Evolutionary conservation across 1,140 invertebrate genomes (phyloP).

Genomic region (Nasonia longicornis): DNA sequence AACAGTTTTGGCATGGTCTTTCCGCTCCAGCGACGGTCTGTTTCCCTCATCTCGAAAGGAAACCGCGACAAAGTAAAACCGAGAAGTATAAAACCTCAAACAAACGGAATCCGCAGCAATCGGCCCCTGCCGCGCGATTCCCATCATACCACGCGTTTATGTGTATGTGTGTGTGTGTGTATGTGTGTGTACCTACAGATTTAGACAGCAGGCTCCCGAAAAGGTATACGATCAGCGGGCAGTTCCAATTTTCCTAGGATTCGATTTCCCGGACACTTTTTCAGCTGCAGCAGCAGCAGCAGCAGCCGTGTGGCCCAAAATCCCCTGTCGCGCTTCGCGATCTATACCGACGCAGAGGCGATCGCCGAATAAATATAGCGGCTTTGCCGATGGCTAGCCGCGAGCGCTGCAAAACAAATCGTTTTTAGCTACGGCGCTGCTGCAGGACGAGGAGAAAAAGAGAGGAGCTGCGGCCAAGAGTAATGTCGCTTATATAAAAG

Average conservation of each 20-base stretch:
- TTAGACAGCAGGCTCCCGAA: conserved; percentile 19
- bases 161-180: background rate
- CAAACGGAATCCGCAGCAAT: background rate
- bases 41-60: background rate
- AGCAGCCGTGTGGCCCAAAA: conserved; percentile 9
- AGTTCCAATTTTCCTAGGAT: conserved; percentile 41
- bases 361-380: conserved; percentile 46
- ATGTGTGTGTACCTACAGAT: background rate
- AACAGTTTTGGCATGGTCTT: too few species aligned
- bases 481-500: conserved; percentile 2
- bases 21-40: too few species aligned
- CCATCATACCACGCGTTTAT: background rate
- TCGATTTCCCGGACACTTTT: conserved; percentile 44
- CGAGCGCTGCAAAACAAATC: conserved; percentile 42
- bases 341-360: conserved; percentile 4
- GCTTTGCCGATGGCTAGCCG: conserved; percentile 27
- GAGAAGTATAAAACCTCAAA: background rate
- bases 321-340: conserved; percentile 39
- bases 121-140: background rate
- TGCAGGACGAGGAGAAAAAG: background rate
- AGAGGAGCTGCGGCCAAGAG: background rate
- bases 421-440: conserved; percentile 17
- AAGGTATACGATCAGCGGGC: conserved; percentile 28
- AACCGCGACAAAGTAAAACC: background rate
- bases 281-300: background rate